These are phyloP conservation scores for Chlorodrepanis virens DNA, from an alignment of 2,113 vertebrate species.

Conservation along the genomic window DNA sequence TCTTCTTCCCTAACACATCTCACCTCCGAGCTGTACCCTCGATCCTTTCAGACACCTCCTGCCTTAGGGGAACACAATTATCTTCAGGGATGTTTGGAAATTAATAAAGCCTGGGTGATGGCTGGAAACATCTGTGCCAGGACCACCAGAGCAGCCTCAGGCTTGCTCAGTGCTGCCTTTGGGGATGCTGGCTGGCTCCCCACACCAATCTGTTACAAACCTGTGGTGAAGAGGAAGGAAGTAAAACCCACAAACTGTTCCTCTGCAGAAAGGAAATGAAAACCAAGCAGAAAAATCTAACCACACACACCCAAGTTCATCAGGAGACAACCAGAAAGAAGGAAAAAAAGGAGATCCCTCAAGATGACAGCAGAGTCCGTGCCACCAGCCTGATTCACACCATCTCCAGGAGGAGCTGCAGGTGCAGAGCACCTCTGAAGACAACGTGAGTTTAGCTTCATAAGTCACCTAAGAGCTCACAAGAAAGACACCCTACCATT, in stretches of 20 bases:
- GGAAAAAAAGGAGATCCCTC: not conserved
- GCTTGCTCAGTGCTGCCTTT: not conserved
- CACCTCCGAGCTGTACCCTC: not conserved
- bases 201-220: not conserved
- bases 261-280: slow-evolving; percentile 48
- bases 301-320: not conserved
- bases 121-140: not conserved
- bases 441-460: accelerated
- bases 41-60: not conserved
- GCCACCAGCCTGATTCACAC: not conserved
- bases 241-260: slow-evolving; percentile 47
- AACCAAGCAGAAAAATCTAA: slow-evolving; percentile 53
- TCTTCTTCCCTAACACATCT: not conserved
- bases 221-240: slow-evolving; percentile 27
- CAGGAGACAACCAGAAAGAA: not conserved
- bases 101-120: not conserved
- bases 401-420: not conserved
- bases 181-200: not conserved
- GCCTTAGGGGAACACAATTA: not conserved
- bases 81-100: not conserved
- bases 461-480: not conserved
- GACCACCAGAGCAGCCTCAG: not conserved
- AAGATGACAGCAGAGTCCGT: not conserved
- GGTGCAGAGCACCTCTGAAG: not conserved
- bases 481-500: not conserved